Base-by-base conservation (phyloP, 2,113 vertebrate species). In the Heterochromis multidens region DNA sequence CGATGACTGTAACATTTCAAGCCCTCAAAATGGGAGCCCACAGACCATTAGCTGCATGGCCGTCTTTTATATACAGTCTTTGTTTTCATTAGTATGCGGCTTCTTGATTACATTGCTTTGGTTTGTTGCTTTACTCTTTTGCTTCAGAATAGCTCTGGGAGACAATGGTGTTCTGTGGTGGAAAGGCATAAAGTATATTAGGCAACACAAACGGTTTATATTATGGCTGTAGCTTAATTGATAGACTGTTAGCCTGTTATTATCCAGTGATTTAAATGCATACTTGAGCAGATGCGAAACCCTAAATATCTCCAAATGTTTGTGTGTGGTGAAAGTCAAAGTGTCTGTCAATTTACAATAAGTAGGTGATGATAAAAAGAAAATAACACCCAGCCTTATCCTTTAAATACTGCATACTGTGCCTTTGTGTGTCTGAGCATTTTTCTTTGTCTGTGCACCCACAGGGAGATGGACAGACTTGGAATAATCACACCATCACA, bases 391-490 rank as follows among this genome's bases (percentile, higher is more conserved):
- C 19, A 11, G 19, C 25, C 17, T 76, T 17, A 70, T 83, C 58
- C 31, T 89, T 37, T 59, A 27, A 70, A 54, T 13, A 25, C n/a
- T 58, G 31, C 77, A 65, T 60, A 58, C 11, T 76, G 72, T 62
- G 7, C 14, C 35, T 63, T 29, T 43, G 9, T 67, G 54, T 79
- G n/a, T 61, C 33, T 84, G 27, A 87, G 77, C 76, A 31, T 85
- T 16, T 46, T 17, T 79, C 21, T 78, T 52, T 91, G 83, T 87
- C 23, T 91, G 31, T 86, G 74, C 79, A 23, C 80, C 80, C 70
- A 72, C 95, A 96, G 98, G 79, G 98, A 99, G 95, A 96, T 99
- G 97, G 95, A 97, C 3, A 97, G 98, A 95, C 98, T 99, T 1
- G 98, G 98, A 88, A 97, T 99, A 95, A 96, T 97, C 1, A 96